Percentiles rank a stretch among this genome's conserved stretches.
Evolutionary conservation across 1,140 invertebrate genomes (phyloP).

Genomic region (Zaprionus tsacasi): DNA sequence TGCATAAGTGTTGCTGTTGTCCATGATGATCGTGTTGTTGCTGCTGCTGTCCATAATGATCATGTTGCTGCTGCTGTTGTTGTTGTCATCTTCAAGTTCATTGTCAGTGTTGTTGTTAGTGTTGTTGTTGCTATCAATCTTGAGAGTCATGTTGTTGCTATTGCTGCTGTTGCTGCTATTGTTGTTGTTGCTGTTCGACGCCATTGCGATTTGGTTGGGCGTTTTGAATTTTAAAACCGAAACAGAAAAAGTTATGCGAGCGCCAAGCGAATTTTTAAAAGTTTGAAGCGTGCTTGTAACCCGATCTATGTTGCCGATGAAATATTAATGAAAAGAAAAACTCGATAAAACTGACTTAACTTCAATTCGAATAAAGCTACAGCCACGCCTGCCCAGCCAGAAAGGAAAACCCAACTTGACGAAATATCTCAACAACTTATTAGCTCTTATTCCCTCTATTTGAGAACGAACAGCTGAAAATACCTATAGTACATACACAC

Average conservation of each 20-base stretch:
- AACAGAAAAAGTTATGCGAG: slow-evolving; percentile 47
- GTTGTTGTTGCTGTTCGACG: slow-evolving; percentile 40
- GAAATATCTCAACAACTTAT: no score
- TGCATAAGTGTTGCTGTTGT: not conserved
- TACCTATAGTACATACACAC: no score
- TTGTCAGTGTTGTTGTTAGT: not conserved
- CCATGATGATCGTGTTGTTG: not conserved
- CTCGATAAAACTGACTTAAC: slow-evolving; percentile 9
- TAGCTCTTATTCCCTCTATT: not conserved
- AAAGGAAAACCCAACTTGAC: not conserved
- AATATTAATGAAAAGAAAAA: slow-evolving; percentile 27
- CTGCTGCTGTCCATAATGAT: not conserved
- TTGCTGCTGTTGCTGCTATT: slow-evolving; percentile 13
- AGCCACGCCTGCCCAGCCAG: slow-evolving; percentile 1
- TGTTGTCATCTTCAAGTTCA: not conserved
- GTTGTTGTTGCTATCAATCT: slow-evolving; percentile 2
- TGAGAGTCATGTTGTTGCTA: slow-evolving; percentile 4
- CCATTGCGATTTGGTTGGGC: slow-evolving; percentile 43
- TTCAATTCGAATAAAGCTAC: not conserved
- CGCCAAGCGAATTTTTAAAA: slow-evolving; percentile 46
- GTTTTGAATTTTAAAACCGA: slow-evolving; percentile 49
- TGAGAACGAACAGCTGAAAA: no score
- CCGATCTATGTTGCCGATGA: slow-evolving; percentile 46
- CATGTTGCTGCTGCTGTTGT: not conserved
- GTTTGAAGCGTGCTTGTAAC: slow-evolving; percentile 51